Evolutionary conservation across 2,797 vertebrate genomes (phyloP).

Genomic region (Channallabes apus): DNA sequence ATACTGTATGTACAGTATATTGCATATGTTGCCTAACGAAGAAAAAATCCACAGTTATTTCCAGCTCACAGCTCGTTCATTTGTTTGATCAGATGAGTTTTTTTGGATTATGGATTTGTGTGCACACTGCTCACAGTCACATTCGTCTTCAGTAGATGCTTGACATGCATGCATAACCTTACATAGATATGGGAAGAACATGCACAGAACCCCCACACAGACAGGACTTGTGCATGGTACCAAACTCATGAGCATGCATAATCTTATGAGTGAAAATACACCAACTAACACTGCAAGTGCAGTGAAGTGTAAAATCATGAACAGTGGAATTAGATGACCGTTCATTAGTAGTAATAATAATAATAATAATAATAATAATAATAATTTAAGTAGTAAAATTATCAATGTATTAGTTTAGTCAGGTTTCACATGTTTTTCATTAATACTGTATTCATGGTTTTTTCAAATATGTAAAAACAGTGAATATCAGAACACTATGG

Average conservation of each 20-base stretch:
- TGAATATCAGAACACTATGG: neutral
- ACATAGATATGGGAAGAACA: neutral
- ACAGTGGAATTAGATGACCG: neutral
- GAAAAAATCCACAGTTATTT: neutral
- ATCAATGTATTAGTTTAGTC: neutral
- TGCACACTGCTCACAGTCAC: neutral
- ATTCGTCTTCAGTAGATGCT: neutral
- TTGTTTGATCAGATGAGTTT: neutral
- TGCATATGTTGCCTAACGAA: neutral
- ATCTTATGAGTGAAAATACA: neutral
- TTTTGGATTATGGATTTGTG: neutral
- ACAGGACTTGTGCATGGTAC: neutral
- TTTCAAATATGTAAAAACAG: neutral
- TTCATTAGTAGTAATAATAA: neutral
- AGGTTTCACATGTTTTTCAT: neutral
- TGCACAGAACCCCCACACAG: neutral
- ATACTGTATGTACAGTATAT: neutral
- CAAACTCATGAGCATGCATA: neutral
- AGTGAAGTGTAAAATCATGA: neutral
- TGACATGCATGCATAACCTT: neutral
- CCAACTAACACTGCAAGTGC: no score
- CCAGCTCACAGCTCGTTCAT: neutral
- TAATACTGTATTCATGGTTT: neutral
- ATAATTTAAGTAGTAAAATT: conserved; percentile 2
- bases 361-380: neutral